Base-by-base conservation (phyloP, 2,888 invertebrate species). In the Gastrophysa polygoni region DNA sequence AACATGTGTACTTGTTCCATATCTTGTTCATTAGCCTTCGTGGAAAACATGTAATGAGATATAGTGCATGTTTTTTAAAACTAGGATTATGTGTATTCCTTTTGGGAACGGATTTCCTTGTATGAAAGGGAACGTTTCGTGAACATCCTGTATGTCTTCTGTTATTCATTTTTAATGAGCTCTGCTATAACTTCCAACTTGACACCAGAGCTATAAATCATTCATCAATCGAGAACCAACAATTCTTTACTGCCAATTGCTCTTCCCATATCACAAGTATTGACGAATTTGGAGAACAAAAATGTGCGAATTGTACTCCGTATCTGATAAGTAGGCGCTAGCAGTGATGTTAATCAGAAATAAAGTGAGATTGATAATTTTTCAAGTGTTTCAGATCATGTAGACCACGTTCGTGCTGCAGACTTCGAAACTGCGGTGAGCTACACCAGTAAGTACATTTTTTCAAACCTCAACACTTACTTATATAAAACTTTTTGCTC, bases 381-480 rank as follows among this genome's bases (percentile, higher is more conserved):
- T 16, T 6, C 4, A 83, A 82, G 84, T 84, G 83, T 84, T 84
- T 83, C 84, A 84, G 80, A 82, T 68, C 73, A 82, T 81, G 78
- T 83, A 82, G 77, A 82, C 82, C 74, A 73, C 57, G 77, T 84
- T 68, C 84, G 84, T 78, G 80, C 83, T 32, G 86, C 85, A 75
- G 86, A 87, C 82, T 87, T 87, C 80, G 87, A 87, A 80, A 86
- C 86, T 1, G 87, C 86, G 54, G 83, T 87, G 67, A 83, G 85
- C 69, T 84, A 85, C 72, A 85, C 86, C 71, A 84, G 87, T 86
- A 71, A 84, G 84, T 66, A 28, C 11, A 17, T 24, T 24, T 24
- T 24, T 24, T 5, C 7, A 24, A 7, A 7, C 24, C 24, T 7
- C 3, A 5, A 24, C 4, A 24, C 7, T 24, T 5, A 24, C 24